phyloP scores from a whole-genome alignment of 2,888 invertebrate genomes.

The Ectemnius cavifrons region DNA sequence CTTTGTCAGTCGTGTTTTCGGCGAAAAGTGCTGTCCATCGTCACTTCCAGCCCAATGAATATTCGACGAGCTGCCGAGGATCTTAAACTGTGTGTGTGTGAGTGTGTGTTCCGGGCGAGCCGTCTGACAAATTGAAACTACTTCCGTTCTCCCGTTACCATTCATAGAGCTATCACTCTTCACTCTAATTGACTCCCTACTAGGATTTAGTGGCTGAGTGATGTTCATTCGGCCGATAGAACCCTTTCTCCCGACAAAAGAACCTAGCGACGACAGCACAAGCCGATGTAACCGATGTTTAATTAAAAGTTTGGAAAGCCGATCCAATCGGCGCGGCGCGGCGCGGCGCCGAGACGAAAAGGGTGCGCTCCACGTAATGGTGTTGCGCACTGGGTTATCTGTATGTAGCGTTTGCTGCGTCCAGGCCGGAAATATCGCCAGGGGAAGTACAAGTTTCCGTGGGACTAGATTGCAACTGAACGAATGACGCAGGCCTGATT shows the following conservation, averaged over 20 bases:
- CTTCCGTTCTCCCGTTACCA: too few species aligned
- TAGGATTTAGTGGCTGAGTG: too few species aligned
- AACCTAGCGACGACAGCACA: too few species aligned
- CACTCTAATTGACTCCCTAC: too few species aligned
- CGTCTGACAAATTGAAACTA: too few species aligned
- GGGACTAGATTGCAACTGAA: neutral
- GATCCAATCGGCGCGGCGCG: neutral
- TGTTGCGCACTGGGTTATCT: too few species aligned
- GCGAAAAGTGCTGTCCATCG: too few species aligned
- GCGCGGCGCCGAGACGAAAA: neutral
- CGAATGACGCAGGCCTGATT: conserved; percentile 26
- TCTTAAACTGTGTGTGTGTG: conserved; percentile 36
- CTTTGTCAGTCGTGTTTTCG: too few species aligned
- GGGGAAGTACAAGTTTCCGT: neutral
- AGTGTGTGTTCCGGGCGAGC: neutral
- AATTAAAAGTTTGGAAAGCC: conserved; percentile 34
- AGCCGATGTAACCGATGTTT: conserved; percentile 10
- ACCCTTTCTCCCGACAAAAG: too few species aligned
- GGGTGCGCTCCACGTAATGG: neutral
- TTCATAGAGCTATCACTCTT: too few species aligned
- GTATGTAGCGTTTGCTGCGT: neutral
- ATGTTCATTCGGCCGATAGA: too few species aligned
- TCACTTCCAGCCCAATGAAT: conserved; percentile 38
- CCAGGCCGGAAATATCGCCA: conserved; percentile 12
- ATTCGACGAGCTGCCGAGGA: conserved; percentile 36